Conservation (phyloP, 1,140 invertebrate species). For the Drosophila subobscura region DNA sequence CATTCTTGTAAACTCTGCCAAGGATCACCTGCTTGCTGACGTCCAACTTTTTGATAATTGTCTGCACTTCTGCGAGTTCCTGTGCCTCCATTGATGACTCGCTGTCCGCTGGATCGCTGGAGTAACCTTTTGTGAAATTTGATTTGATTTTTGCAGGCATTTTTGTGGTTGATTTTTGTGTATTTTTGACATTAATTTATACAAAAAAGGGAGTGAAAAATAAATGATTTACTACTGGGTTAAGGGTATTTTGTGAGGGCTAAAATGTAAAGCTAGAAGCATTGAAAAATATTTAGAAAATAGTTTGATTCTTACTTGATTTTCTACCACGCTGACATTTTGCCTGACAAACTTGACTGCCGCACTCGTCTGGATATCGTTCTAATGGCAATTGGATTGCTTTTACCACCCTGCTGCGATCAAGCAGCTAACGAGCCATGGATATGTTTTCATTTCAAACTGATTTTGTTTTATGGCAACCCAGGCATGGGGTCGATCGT, state of each 20-base stretch:
- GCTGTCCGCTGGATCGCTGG: not conserved
- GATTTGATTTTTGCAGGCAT: not conserved
- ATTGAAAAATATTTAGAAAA: too few relatives aligned
- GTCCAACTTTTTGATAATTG: constrained; percentile 8
- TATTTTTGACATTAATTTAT: too few relatives aligned
- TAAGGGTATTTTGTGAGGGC: too few relatives aligned
- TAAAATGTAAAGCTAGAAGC: too few relatives aligned
- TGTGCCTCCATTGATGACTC: not conserved
- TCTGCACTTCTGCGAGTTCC: not conserved
- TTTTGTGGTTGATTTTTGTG: too few relatives aligned
- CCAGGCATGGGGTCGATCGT: constrained; percentile 46
- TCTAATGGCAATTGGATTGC: constrained; percentile 19
- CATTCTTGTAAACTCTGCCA: not conserved
- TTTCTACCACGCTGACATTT: too few relatives aligned
- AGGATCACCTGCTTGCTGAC: constrained; percentile 5
- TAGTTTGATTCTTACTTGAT: too few relatives aligned
- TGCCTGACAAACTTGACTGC: too few relatives aligned
- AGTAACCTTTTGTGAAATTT: not conserved
- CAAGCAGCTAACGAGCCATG: constrained; percentile 45
- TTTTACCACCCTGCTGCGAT: constrained; percentile 44
- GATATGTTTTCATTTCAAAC: constrained; percentile 58
- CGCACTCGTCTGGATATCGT: not conserved
- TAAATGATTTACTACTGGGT: too few relatives aligned
- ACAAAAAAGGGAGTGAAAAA: too few relatives aligned
- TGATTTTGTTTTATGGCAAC: constrained; percentile 53